These are phyloP conservation scores for Euplagia quadripunctaria DNA, from an alignment of 2,888 invertebrate species.

Conservation along the genomic window DNA sequence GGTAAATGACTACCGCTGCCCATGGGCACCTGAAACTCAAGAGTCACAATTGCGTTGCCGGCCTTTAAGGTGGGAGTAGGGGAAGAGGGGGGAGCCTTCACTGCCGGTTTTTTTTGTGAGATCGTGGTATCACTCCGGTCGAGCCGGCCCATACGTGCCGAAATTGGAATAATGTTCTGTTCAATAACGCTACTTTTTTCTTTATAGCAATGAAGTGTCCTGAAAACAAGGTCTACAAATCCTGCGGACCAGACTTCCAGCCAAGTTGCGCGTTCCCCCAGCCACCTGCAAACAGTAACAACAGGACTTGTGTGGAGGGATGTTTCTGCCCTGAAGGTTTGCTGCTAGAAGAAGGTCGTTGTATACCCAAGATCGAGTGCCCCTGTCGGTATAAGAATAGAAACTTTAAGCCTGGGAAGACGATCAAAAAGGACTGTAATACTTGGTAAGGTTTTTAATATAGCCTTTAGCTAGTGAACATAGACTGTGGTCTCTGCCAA, in stretches of 20 bases:
- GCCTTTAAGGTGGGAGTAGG: no score
- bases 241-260: conserved; percentile 92
- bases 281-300: conserved; percentile 56
- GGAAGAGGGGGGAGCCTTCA: no score
- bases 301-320: conserved; percentile 92
- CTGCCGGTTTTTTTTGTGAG: no score
- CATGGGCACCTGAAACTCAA: no score
- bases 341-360: conserved; percentile 91
- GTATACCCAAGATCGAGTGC: conserved; percentile 91
- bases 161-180: no score
- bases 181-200: background rate
- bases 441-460: conserved; percentile 89
- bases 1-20: no score
- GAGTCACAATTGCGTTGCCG: no score
- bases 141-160: no score
- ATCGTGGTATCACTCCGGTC: no score
- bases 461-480: background rate
- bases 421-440: conserved; percentile 93
- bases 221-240: conserved; percentile 91
- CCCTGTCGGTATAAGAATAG: conserved; percentile 93
- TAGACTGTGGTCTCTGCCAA: no score
- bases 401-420: conserved; percentile 90
- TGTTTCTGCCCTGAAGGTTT: conserved; percentile 95
- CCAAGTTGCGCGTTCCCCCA: conserved; percentile 90
- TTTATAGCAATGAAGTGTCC: conserved; percentile 91